Conservation (phyloP, 1,140 invertebrate genomes). For the Zaprionus davidi region DNA sequence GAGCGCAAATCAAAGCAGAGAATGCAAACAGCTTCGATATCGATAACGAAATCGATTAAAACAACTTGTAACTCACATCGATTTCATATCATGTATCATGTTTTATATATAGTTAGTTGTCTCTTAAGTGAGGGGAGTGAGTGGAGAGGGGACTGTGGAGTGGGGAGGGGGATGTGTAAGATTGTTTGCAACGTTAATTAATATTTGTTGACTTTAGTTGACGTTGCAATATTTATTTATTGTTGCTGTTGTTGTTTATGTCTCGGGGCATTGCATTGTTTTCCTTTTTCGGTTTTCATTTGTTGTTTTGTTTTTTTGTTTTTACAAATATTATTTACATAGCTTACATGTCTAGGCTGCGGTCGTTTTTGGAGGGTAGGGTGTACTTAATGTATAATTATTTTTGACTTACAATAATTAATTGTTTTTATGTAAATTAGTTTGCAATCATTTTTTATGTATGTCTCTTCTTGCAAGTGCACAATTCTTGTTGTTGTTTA, state of each 20-base stretch:
- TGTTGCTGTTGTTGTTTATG: slow-evolving; percentile 64
- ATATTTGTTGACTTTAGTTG: slow-evolving; percentile 60
- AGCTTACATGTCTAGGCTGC: slow-evolving; percentile 74
- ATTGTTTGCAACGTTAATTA: slow-evolving; percentile 59
- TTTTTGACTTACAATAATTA: slow-evolving; percentile 76
- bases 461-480: slow-evolving; percentile 50
- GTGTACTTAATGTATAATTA: slow-evolving; percentile 77
- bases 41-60: slow-evolving; percentile 59
- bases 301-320: slow-evolving; percentile 34
- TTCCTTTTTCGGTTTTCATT: slow-evolving; percentile 35
- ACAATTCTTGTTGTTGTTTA: slow-evolving; percentile 61
- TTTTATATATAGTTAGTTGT: background rate
- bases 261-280: slow-evolving; percentile 36
- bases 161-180: background rate
- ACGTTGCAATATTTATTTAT: slow-evolving; percentile 33
- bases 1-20: slow-evolving; percentile 60
- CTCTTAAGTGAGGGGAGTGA: background rate
- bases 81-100: slow-evolving; percentile 22
- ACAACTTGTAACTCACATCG: slow-evolving; percentile 46
- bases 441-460: slow-evolving; percentile 42
- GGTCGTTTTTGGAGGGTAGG: slow-evolving; percentile 69
- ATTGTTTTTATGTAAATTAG: slow-evolving; percentile 66
- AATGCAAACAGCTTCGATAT: slow-evolving; percentile 54
- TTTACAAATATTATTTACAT: slow-evolving; percentile 81
- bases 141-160: background rate